Percentiles rank a stretch among this genome's conserved stretches.
phyloP scores from a whole-genome alignment of 2,888 invertebrate species.

The Pyrochroa serraticornis region DNA sequence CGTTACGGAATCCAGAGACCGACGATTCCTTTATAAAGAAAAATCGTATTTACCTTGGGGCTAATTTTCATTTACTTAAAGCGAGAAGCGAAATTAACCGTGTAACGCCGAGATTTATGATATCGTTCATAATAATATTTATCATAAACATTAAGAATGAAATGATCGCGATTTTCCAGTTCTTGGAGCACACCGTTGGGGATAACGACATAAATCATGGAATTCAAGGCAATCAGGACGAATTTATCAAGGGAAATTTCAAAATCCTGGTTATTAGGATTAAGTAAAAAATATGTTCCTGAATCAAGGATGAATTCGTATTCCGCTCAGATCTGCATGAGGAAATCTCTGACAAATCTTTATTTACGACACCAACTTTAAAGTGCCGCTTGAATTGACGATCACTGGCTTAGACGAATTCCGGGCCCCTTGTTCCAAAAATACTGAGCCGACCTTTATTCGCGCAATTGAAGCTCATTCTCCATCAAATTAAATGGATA shows the following conservation, averaged over 20 bases:
- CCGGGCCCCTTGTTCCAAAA: background rate
- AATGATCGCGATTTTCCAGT: slow-evolving; percentile 26
- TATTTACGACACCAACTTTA: slow-evolving; percentile 32
- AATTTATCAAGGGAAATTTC: slow-evolving; percentile 42
- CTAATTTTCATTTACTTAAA: no score
- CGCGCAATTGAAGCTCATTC: no score
- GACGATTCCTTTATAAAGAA: no score
- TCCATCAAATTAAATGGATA: no score
- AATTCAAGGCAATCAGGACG: slow-evolving; percentile 35
- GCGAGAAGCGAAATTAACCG: background rate
- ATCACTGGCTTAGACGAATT: slow-evolving; percentile 22
- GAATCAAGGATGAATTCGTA: slow-evolving; percentile 38
- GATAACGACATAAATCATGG: slow-evolving; percentile 35
- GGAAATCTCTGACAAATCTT: slow-evolving; percentile 34
- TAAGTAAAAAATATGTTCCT: slow-evolving; percentile 47
- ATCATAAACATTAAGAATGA: slow-evolving; percentile 21
- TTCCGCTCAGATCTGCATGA: slow-evolving; percentile 28
- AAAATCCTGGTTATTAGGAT: slow-evolving; percentile 46
- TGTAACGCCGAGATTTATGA: slow-evolving; percentile 7
- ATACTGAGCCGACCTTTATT: no score
- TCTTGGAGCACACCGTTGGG: slow-evolving; percentile 21
- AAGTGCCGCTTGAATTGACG: slow-evolving; percentile 27
- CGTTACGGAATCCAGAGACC: no score
- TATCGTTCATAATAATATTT: slow-evolving; percentile 15
- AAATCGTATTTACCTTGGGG: no score